Evolutionary conservation across 2,888 invertebrate species (phyloP), one percentile per base, ranked within the genome.

Genomic region (Drosophila acutilabella): DNA sequence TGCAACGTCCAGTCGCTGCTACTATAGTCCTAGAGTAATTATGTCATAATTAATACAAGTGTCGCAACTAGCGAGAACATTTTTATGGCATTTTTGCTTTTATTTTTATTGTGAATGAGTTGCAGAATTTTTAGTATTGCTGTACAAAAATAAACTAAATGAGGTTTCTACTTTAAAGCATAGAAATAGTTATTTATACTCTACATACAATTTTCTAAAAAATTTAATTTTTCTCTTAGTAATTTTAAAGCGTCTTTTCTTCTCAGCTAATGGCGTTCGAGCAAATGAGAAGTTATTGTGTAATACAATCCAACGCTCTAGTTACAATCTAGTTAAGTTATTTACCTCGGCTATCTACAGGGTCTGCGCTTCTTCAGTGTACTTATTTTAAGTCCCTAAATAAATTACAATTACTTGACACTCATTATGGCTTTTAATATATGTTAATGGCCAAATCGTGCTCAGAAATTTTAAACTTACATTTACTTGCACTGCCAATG

Each of bases 391-490:
- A 52, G 67, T 59, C 13, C 7, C 48, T 45, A 56, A 77, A 79
- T 82, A 88, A 88, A 88, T 82, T 82, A 68, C 80, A 82, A 87
- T 89, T 90, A 87, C 81, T 76, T 76, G 79, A 61, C 69, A 71
- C 78, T 89, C 72, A 85, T 85, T 78, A 88, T 88, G 80, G 74
- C 76, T 70, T 88, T 88, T 80, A 88, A 86, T 88, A 88, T 86
- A 88, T 88, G 89, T 75, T 86, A 86, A 86, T 88, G 88, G 78
- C 53, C 50, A 71, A 89, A 82, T 88, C 86, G 89, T 86, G 86
- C 88, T 75, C 48, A 44, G 67, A 47, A 69, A 78, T 75, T 66
- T 71, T 70, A 65, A 73, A 54, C 62, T 51, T 7, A 1, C 36
- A 26, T 57, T 33, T 71, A 20, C 51, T 45, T 64, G 64, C 58